Conservation (phyloP, 2,888 invertebrate genomes). For the Heliothis peltigera region DNA sequence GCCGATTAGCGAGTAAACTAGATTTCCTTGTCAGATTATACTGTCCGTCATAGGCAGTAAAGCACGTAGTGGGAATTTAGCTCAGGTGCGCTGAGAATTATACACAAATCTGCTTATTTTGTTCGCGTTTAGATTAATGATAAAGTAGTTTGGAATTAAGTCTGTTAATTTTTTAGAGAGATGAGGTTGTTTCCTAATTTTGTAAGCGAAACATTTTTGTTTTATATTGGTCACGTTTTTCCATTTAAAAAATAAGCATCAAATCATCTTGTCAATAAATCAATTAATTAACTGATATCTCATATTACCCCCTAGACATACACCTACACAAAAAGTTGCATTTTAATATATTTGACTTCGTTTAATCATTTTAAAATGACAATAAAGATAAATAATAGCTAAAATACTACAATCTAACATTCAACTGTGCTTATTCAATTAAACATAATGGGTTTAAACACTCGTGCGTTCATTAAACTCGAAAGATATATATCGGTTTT, state of each 20-base stretch:
- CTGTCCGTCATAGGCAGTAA: constrained; percentile 76
- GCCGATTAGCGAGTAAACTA: constrained; percentile 82
- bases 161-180: constrained; percentile 13
- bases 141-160: constrained; percentile 6
- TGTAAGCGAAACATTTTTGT: background rate
- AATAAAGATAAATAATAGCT: background rate
- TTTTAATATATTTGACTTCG: background rate
- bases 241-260: background rate
- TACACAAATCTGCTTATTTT: constrained; percentile 57
- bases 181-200: constrained; percentile 12
- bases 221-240: background rate
- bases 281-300: no score
- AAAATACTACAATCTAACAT: constrained; percentile 5
- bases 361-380: background rate
- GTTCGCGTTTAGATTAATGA: constrained; percentile 31
- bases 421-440: constrained; percentile 25
- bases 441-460: constrained; percentile 40
- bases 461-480: constrained; percentile 38
- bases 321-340: no score
- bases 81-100: constrained; percentile 63
- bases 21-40: constrained; percentile 84
- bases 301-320: no score
- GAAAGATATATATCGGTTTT: constrained; percentile 35
- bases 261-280: no score
- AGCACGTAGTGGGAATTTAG: constrained; percentile 73